Base-by-base conservation (phyloP, 2,888 invertebrate genomes). In the Calameuta filiformis region DNA sequence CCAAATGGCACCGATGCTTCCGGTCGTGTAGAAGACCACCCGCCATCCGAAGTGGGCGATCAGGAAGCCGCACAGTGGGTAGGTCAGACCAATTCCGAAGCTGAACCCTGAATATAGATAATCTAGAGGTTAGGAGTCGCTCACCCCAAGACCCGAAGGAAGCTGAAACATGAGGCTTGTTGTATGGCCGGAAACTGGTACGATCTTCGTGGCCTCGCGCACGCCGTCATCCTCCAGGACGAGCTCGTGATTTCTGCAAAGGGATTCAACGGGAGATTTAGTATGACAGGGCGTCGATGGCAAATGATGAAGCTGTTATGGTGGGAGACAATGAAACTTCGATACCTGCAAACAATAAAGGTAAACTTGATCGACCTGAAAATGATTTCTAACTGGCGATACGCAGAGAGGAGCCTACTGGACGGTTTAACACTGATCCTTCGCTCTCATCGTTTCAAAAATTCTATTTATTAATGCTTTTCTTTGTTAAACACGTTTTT, bases 31-130 rank as follows among this genome's bases (percentile, higher is more conserved):
- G 91, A 95, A 95, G 12, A 95, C 94, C 34, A 93, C 92, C 15
- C 94, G 92, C 95, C 95, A 95, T 76, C 95, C 95, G 79, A 94
- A 94, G 81, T 94, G 93, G 68, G 94, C 94, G 83, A 95, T 95
- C 83, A 95, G 92, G 88, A 95, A 94, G 68, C 95, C 95, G 87
- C 95, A 95, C 69, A 95, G 90, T 23, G 95, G 95, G 90, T 95
- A 95, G 56, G 95, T 95, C 84, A 95, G 89, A 12, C 95, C 95
- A 83, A 95, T 95, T 35, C 95, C 95, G 86, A 95, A 95, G 88
- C 95, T 95, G 92, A 95, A 95, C 87, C 95, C 95, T 93, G 91
- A 85, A 89, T 89, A 90, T 89, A 90, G 89, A 90, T 86, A 90
- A 90, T 88, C 90, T 89, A 87, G 89, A 89, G 83, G 88, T 91